Evolutionary conservation across 1,140 invertebrate species (phyloP).

Genomic region (Lordiphosa mommai): DNA sequence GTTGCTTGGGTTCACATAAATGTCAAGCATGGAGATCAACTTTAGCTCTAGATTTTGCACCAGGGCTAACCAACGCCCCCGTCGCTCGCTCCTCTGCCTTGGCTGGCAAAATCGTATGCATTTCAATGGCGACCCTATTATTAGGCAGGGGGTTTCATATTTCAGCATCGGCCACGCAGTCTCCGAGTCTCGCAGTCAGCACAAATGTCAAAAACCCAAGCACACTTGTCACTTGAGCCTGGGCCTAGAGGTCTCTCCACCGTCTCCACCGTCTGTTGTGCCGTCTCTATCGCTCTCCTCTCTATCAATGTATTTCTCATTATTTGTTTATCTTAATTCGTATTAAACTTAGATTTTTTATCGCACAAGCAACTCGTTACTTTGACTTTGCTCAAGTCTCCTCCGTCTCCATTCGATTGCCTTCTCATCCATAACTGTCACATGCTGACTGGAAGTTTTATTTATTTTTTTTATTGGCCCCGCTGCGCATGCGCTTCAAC

Average conservation of each 20-base stretch:
- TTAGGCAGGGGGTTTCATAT: slow-evolving; percentile 69
- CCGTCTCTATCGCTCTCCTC: slow-evolving; percentile 1
- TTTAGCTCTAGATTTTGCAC: slow-evolving; percentile 66
- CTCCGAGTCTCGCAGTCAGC: slow-evolving; percentile 39
- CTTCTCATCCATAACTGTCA: slow-evolving; percentile 70
- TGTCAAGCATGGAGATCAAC: slow-evolving; percentile 66
- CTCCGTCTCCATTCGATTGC: slow-evolving; percentile 10
- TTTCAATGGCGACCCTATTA: slow-evolving; percentile 77
- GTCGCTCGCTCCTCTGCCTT: slow-evolving; percentile 7
- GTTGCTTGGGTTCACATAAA: slow-evolving; percentile 72
- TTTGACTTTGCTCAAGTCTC: slow-evolving; percentile 34
- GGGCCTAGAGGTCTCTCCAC: slow-evolving; percentile 54
- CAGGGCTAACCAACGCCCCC: slow-evolving; percentile 60
- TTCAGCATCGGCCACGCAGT: slow-evolving; percentile 28
- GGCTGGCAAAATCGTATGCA: slow-evolving; percentile 42
- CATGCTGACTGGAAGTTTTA: slow-evolving; percentile 54
- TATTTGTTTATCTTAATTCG: slow-evolving; percentile 67
- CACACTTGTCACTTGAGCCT: slow-evolving; percentile 71
- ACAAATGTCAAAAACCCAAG: slow-evolving; percentile 56
- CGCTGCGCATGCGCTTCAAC: slow-evolving; percentile 24
- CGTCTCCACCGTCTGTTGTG: neutral
- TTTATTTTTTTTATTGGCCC: slow-evolving; percentile 62
- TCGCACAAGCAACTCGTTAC: slow-evolving; percentile 57
- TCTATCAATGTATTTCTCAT: slow-evolving; percentile 29
- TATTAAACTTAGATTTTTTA: slow-evolving; percentile 76